phyloP scores from a whole-genome alignment of 2,113 vertebrate genomes.

The Gambusia holbrooki region DNA sequence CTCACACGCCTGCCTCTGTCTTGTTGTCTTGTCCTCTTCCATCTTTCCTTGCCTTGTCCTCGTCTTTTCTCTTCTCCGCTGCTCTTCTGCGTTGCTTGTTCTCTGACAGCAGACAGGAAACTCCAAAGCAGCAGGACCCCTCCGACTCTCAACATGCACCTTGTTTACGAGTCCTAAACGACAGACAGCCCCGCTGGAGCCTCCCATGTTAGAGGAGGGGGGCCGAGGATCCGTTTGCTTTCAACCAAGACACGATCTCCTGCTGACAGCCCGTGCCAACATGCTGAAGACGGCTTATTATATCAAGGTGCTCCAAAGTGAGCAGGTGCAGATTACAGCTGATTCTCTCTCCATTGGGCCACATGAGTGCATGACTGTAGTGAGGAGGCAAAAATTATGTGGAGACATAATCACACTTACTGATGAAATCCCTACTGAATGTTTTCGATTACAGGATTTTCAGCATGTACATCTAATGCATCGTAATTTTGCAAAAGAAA shows the following conservation, averaged over 20 bases:
- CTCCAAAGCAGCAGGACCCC: constrained; percentile 66
- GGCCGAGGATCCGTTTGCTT: constrained; percentile 32
- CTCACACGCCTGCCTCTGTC: constrained; percentile 17
- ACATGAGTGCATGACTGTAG: neutral
- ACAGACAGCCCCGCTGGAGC: constrained; percentile 39
- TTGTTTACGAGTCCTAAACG: constrained; percentile 61
- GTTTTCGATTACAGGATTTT: neutral
- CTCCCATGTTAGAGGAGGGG: constrained; percentile 49
- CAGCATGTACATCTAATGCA: neutral
- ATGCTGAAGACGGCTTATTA: constrained; percentile 36
- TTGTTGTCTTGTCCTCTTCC: constrained; percentile 19
- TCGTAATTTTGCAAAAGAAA: neutral
- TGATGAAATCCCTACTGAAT: constrained; percentile 5
- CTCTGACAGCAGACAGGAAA: constrained; percentile 58
- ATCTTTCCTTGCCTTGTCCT: constrained; percentile 21
- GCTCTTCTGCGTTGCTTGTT: constrained; percentile 14
- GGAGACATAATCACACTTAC: constrained; percentile 7
- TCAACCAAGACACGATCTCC: constrained; percentile 33
- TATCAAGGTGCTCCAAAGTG: constrained; percentile 6
- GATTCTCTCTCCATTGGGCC: constrained; percentile 24
- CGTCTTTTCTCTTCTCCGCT: constrained; percentile 9
- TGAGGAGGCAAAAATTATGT: neutral
- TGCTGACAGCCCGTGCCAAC: constrained; percentile 33
- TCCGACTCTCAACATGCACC: constrained; percentile 41
- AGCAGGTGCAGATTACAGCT: constrained; percentile 36